Base-by-base conservation (phyloP, 2,888 invertebrate species). In the Elegia similella region DNA sequence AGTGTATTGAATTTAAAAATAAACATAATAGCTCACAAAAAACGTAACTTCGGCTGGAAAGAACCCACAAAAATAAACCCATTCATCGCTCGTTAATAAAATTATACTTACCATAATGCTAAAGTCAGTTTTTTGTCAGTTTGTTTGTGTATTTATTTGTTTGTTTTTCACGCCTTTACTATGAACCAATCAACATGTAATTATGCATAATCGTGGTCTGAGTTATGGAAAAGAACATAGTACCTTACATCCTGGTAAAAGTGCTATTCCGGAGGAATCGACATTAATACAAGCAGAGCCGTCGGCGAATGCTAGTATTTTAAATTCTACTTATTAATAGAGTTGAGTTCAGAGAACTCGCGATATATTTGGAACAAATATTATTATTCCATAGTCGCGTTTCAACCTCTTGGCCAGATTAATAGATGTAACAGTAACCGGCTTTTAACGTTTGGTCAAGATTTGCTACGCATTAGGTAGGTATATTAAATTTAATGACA, bases 401-500 rank as follows among this genome's bases (percentile, higher is more conserved):
- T 43, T 10, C 42, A 29, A 16, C 13, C 38, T 12, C 38, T 38
- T 38, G 38, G n/a, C 6, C 50, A 34, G 34, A 34, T 34, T 15
- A n/a, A 29, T 17, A 15, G 44, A 55, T 55, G 54, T 44, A 55
- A 55, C 13, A 12, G 32, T 16, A 44, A 55, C 54, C 46, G 34
- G 54, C 32, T 55, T 55, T 30, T 12, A 15, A 32, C 32, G 32
- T n/a, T 17, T 34, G 32, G 44, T 16, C 7, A 55, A 55, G 44
- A 55, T 34, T 47, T 53, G 30, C 44, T 55, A 46, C 54, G 54
- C 44, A 8, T 48, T 55, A 54, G 7, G 12, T 38, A 23, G n/a
- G 2, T 23, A 23, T 34, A 32, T 54, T 32, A 34, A 15, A 10
- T 44, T 17, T 17, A 16, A n/a, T 12, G 16, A 34, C 34, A 43